Base-by-base conservation (phyloP, 2,113 vertebrate genomes). In the Vulpes lagopus region DNA sequence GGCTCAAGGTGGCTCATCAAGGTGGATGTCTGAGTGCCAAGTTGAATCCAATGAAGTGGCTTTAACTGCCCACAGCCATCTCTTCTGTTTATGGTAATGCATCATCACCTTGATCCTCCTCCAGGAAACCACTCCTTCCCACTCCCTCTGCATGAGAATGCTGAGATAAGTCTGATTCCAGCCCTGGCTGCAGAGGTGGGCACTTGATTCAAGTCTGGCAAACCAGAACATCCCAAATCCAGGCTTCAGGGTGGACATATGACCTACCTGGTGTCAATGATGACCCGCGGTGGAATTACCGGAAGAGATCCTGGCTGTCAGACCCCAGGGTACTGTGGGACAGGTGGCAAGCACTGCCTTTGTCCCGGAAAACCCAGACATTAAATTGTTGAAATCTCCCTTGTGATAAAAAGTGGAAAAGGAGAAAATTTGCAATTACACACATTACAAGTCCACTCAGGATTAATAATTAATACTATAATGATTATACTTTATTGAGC, bases 281-380 rank as follows among this genome's bases (percentile, higher is more conserved):
- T 15, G 5, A 3, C 4, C 15, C 38, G 60, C 0, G 11, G 5
- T 25, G 38, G 84, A 35, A 11, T 15, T 19, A 4, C 2, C 8
- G 11, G 38, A 55, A 1, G 49, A 43, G 19, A 38, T 8, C 1
- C 8, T 38, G 10, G 8, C 23, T 38, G 65, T 51, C 2, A 79
- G 15, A 76, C 22, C 27, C 35, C 3, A 14, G 27, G 1, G 20
- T 3, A 60, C 3, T 8, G 1, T 2, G 14, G 23, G 14, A 30
- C 14, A 7, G 12, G 0, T 19, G 8, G 12, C 51, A n/a, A 22
- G 53, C 60, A 3, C 19, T 38, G 55, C 11, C 7, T 67, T 59
- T 84, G 43, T 19, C 80, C 55, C 1, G 15, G 38, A 15, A 93
- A 73, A 89, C 10, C 25, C 30, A 43, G 64, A 85, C 0, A 0